A percentile compares a stretch with the other conserved stretches of the same genome.
These are phyloP conservation scores for Acheta domesticus DNA, from an alignment of 2,888 invertebrate species.

Conservation along the genomic window DNA sequence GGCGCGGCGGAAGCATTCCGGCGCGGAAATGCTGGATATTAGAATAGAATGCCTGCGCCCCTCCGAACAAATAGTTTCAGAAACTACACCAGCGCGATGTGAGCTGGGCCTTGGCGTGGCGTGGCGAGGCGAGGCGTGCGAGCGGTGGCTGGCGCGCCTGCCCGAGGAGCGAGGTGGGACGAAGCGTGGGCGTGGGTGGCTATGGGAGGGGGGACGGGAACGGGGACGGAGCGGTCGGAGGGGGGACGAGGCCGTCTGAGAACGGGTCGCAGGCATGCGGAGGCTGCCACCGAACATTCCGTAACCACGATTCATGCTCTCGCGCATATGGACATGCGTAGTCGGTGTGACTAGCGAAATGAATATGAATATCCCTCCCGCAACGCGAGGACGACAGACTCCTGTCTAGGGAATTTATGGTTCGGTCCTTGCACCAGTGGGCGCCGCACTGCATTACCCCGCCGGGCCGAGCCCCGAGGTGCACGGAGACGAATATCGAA, in stretches of 20 bases:
- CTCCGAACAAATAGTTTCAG: slow-evolving; percentile 9
- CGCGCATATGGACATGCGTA: slow-evolving; percentile 18
- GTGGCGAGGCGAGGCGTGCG: neutral
- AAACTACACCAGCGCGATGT: neutral
- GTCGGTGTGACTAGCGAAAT: slow-evolving; percentile 9
- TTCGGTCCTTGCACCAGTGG: neutral
- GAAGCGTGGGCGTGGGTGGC: too few species aligned
- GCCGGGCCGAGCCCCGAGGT: neutral
- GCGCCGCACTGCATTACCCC: neutral
- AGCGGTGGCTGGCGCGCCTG: neutral
- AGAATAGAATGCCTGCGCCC: neutral
- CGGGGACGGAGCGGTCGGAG: neutral
- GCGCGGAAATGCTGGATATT: neutral
- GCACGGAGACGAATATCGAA: neutral
- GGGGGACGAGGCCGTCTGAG: neutral
- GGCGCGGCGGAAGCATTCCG: neutral
- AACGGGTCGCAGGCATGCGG: neutral
- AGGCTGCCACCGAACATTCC: slow-evolving; percentile 9
- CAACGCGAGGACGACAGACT: neutral
- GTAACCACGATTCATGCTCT: slow-evolving; percentile 18
- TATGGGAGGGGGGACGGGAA: neutral
- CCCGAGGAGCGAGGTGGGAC: neutral
- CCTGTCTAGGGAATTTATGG: slow-evolving; percentile 3
- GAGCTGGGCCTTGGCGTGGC: neutral
- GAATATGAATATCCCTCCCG: slow-evolving; percentile 4